Base-by-base conservation (phyloP, 2,888 invertebrate species). In the Nudaria mundana region DNA sequence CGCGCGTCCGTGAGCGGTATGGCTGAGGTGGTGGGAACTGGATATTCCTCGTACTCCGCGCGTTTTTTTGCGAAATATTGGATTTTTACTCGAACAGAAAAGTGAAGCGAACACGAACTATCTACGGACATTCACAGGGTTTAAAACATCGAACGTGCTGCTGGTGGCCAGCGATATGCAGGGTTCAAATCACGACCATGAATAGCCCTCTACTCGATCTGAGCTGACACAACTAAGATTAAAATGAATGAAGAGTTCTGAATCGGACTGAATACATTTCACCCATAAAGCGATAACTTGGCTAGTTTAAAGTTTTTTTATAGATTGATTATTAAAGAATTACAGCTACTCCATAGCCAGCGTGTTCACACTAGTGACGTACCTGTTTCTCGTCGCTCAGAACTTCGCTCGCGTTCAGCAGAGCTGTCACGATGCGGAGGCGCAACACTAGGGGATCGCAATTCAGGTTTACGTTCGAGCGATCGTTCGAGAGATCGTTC, bases 71-170 rank as follows among this genome's bases (percentile, higher is more conserved):
- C 52, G 57, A 53, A 44, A 56, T 52, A 26, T 41, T 48, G 47
- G 43, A 46, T 40, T 51, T 51, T 51, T 47, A 56, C 48, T 59
- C 55, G 46, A 53, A 61, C 52, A 61, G 65, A 68, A 68, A 74
- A 76, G 74, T 68, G 70, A 81, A 80, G 82, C 81, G 78, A 79
- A 81, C 83, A 78, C 81, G 76, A 62, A 75, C 82, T 81, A 79
- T 75, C 81, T 76, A 76, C 80, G 72, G 73, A 72, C 74, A 67
- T 65, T 66, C 65, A 71, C 71, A 72, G 47, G 51, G 48, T 52
- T 63, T 70, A 67, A 63, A 49, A 54, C 50, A 60, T 52, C 55
- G 54, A 59, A 44, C 52, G 52, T 54, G 60, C 52, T 52, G 52
- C 32, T 40, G 30, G 46, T 73, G 75, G 56, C 79, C 76, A 63